phyloP scores from a whole-genome alignment of 2,113 vertebrate genomes.

The Salvator merianae region DNA sequence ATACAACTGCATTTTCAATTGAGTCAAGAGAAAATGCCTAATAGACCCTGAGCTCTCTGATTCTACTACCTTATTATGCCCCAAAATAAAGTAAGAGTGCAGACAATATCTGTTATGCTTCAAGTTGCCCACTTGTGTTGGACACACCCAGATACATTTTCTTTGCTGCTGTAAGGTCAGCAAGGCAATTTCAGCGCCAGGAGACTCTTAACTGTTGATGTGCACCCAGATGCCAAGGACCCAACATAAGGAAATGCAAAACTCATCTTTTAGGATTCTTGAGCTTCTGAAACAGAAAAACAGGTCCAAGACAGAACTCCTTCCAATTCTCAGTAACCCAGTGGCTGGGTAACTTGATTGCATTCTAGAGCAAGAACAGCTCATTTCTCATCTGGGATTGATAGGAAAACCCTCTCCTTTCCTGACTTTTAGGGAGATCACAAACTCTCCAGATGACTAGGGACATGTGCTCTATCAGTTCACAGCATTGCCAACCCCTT shows the following conservation, averaged over 20 bases:
- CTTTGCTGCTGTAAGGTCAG: not conserved
- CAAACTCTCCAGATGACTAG: not conserved
- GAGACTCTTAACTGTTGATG: not conserved
- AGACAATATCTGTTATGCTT: not conserved
- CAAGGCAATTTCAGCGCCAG: not conserved
- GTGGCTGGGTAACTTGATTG: too few species aligned
- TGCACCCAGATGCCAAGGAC: too few species aligned
- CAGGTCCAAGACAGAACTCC: not conserved
- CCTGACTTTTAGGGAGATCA: not conserved
- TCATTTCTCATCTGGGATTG: not conserved
- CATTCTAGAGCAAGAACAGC: not conserved
- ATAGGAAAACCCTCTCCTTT: not conserved
- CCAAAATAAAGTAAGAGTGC: not conserved
- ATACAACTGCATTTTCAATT: too few species aligned
- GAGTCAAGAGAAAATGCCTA: too few species aligned
- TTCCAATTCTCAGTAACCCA: not conserved
- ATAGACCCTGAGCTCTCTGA: too few species aligned
- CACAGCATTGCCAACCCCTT: not conserved
- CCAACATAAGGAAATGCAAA: not conserved
- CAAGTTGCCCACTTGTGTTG: not conserved
- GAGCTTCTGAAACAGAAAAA: not conserved
- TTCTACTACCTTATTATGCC: too few species aligned
- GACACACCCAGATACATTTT: not conserved
- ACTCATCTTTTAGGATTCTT: not conserved
- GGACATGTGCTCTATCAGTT: not conserved